Base-by-base conservation (phyloP, 2,113 vertebrate species). In the Otis tarda region DNA sequence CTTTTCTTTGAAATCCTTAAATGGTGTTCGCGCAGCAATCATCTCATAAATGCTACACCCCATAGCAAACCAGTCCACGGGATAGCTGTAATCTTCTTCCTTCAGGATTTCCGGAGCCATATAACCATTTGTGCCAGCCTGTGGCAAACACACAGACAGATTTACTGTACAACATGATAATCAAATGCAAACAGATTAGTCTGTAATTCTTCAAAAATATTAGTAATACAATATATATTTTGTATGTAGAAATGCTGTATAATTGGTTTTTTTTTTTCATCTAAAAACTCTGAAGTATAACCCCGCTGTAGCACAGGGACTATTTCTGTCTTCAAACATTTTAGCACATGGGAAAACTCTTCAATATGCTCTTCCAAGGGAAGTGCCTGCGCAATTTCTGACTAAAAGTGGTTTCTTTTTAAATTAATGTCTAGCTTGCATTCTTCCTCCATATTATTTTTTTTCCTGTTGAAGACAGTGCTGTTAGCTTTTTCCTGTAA, bases 41-140 rank as follows among this genome's bases (percentile, higher is more conserved):
- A 99, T 99, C 97, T 99, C 99, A 65, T 99, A 99, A 91, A 99
- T 98, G 84, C 98, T 98, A 93, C 98, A 99, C 22, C 99, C 99
- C 97, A 99, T 97, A 20, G 99, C 97, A 98, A 99, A 99, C 99
- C 99, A 99, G 98, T 99, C 99, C 97, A 98, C 99, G 2, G 98
- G 98, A 10, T 97, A 99, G 93, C 96, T 88, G 96, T 99, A 99
- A 30, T 91, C 93, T 59, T 98, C 98, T 57, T 99, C 98, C 79
- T 95, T 98, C 80, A 99, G 97, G 65, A 99, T 98, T 97, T 99
- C 99, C 0, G 99, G 99, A 79, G 99, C 98, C 99, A 99, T 99
- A 91, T 99, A 99, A 53, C 99, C 98, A 17, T 97, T 98, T 11
- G 99, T 99, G 71, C 99, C 99, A 95, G 99, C 99, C 99, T 99